phyloP scores from a whole-genome alignment of 1,140 invertebrate species.

The Drosophila pandora region DNA sequence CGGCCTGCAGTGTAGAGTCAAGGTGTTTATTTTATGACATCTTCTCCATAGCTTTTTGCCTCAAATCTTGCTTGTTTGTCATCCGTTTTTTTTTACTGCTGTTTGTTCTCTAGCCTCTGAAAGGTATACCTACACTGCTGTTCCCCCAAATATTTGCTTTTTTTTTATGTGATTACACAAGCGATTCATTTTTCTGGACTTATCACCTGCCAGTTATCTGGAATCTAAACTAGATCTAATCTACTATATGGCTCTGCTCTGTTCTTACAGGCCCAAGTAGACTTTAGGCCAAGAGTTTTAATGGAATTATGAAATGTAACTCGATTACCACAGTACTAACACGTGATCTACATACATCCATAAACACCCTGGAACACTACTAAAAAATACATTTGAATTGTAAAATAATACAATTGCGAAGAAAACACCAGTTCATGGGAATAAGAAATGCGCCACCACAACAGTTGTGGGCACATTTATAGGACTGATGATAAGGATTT shows the following conservation, averaged over 20 bases:
- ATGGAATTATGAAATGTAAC: conserved; percentile 6
- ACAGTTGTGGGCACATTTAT: conserved; percentile 5
- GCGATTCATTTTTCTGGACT: conserved; percentile 37
- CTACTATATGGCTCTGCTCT: conserved; percentile 8
- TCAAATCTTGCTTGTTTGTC: conserved; percentile 20
- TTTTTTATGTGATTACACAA: conserved; percentile 52
- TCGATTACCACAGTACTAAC: neutral
- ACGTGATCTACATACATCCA: conserved; percentile 6
- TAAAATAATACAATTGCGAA: neutral
- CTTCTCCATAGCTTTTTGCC: conserved; percentile 15
- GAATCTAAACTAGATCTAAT: conserved; percentile 25
- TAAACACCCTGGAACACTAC: neutral
- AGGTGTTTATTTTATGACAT: conserved; percentile 43
- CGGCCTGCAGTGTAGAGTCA: conserved; percentile 6
- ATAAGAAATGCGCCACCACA: neutral
- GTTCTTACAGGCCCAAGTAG: neutral
- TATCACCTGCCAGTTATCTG: conserved; percentile 27
- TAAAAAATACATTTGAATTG: neutral
- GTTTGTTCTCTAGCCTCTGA: conserved; percentile 18
- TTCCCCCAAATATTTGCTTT: conserved; percentile 39
- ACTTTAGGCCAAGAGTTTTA: neutral
- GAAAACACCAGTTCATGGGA: neutral
- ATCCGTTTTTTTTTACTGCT: conserved; percentile 29
- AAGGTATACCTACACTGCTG: conserved; percentile 11
- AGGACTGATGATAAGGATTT: neutral